These are phyloP conservation scores for Pseudochirops corinnae DNA, from an alignment of 2,797 vertebrate species.

Conservation along the genomic window DNA sequence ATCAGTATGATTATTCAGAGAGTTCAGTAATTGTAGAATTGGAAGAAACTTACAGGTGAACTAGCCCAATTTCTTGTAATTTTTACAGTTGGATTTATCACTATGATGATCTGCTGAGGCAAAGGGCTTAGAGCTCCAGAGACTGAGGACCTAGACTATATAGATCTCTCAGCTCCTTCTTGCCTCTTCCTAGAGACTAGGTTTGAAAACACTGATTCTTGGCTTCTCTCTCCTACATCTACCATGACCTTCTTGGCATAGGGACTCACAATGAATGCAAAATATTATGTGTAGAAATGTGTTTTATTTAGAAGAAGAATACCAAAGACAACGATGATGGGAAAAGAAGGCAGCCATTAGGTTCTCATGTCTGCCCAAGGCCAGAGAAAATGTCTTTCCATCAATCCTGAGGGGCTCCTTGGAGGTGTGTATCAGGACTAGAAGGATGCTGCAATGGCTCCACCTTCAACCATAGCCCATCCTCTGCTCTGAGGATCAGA, in stretches of 20 bases:
- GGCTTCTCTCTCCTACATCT: not conserved
- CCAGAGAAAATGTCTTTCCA: not conserved
- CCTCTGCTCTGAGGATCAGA: conserved; percentile 84
- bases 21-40: not conserved
- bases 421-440: not conserved
- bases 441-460: conserved; percentile 61
- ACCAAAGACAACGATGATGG: not conserved
- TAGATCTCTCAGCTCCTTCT: not conserved
- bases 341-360: not conserved
- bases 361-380: not conserved
- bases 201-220: not conserved
- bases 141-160: not conserved
- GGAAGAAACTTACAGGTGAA: not conserved
- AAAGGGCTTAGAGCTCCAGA: not conserved
- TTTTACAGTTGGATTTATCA: not conserved
- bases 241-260: not conserved
- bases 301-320: not conserved
- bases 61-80: not conserved
- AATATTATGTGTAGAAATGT: not conserved
- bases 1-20: not conserved
- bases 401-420: not conserved
- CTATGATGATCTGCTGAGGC: not conserved
- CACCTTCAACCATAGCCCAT: conserved; percentile 84
- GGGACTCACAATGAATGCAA: not conserved
- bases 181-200: not conserved